phyloP scores from a whole-genome alignment of 1,140 invertebrate species.

The Bombus pyrosoma region DNA sequence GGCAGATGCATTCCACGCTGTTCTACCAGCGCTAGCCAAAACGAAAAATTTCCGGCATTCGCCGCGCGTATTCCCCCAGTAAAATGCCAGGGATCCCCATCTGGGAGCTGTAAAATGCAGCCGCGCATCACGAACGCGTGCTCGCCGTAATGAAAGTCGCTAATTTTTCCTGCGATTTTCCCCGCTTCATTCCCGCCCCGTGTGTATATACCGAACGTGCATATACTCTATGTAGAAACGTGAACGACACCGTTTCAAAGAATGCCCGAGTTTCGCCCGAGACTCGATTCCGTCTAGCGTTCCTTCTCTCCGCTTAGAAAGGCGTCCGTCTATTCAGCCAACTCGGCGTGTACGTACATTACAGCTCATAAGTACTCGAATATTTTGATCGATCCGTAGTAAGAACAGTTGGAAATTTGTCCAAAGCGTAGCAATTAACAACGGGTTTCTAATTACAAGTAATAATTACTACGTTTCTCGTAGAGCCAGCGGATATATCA shows the following conservation, averaged over 20 bases:
- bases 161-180: slow-evolving; percentile 27
- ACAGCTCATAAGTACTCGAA: too few relatives aligned
- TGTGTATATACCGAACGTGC: not conserved
- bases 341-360: not conserved
- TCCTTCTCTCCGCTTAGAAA: slow-evolving; percentile 32
- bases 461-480: too few relatives aligned
- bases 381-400: too few relatives aligned
- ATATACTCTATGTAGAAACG: not conserved
- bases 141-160: slow-evolving; percentile 39
- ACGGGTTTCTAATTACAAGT: too few relatives aligned
- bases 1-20: slow-evolving; percentile 10
- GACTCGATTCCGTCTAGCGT: slow-evolving; percentile 21
- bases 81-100: not conserved
- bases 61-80: not conserved
- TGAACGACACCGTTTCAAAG: slow-evolving; percentile 33
- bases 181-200: not conserved
- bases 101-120: not conserved
- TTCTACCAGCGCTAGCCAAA: not conserved
- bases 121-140: not conserved
- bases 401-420: too few relatives aligned
- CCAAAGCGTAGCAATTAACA: too few relatives aligned
- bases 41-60: slow-evolving; percentile 12
- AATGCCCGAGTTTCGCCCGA: slow-evolving; percentile 45
- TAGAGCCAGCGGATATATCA: too few relatives aligned
- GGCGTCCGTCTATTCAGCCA: not conserved